Evolutionary conservation across 2,888 invertebrate genomes (phyloP).

Genomic region (Ichneumon xanthorius): DNA sequence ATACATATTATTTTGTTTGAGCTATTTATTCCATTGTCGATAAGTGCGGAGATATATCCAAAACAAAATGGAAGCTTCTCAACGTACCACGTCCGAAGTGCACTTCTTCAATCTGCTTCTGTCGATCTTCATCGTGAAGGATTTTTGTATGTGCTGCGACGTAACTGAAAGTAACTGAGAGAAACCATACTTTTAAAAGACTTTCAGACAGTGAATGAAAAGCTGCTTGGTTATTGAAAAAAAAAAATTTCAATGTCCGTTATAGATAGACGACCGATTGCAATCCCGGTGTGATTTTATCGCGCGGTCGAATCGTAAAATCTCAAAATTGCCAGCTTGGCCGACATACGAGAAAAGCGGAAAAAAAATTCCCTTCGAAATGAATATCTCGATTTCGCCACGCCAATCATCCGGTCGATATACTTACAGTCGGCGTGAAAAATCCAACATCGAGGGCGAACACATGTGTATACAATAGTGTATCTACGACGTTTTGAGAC

Average conservation of each 20-base stretch:
- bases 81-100: conserved; percentile 91
- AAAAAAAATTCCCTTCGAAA: conserved; percentile 49
- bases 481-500: conserved; percentile 52
- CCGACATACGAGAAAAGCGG: conserved; percentile 40
- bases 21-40: neutral
- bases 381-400: conserved; percentile 60
- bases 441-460: conserved; percentile 29
- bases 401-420: neutral
- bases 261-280: neutral
- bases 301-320: conserved; percentile 3
- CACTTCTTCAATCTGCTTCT: conserved; percentile 92
- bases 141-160: conserved; percentile 64
- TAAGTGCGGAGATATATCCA: neutral
- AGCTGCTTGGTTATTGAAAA: neutral
- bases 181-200: conserved; percentile 22
- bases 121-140: conserved; percentile 91
- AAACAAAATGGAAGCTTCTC: neutral
- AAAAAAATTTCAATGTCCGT: neutral
- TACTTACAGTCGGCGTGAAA: neutral
- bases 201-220: neutral
- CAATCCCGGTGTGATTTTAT: neutral
- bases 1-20: neutral
- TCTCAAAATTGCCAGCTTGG: conserved; percentile 48
- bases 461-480: conserved; percentile 4
- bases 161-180: conserved; percentile 76